phyloP scores from a whole-genome alignment of 2,888 invertebrate species.

The Hyposoter dolosus region DNA sequence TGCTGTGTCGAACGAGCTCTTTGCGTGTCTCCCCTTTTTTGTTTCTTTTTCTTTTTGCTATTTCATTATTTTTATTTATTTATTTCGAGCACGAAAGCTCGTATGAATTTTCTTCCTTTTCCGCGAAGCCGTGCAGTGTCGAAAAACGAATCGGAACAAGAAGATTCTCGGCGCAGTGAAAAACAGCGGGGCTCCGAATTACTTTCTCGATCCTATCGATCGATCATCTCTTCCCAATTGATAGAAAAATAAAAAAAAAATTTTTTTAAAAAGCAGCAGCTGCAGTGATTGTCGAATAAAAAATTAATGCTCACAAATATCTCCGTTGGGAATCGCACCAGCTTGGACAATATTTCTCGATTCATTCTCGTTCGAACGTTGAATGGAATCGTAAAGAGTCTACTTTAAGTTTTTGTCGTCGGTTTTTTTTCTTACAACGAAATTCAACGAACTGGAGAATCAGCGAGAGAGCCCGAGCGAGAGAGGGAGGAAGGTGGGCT shows the following conservation, averaged over 20 bases:
- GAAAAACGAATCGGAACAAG: neutral
- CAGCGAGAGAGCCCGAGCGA: neutral
- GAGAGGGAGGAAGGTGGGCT: neutral
- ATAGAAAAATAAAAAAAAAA: too few relatives aligned
- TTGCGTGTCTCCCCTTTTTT: neutral
- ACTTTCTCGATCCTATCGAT: too few relatives aligned
- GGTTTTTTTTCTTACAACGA: slow-evolving; percentile 22
- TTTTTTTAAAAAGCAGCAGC: too few relatives aligned
- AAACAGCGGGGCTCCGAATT: too few relatives aligned
- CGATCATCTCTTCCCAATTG: too few relatives aligned
- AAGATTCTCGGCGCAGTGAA: too few relatives aligned
- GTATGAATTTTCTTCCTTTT: neutral
- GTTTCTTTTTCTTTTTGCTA: neutral
- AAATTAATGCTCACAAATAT: neutral
- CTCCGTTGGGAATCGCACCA: neutral
- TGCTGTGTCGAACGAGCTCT: slow-evolving; percentile 6
- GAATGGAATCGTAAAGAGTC: slow-evolving; percentile 23
- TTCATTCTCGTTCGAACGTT: slow-evolving; percentile 8
- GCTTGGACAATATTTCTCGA: neutral
- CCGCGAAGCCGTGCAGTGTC: too few relatives aligned
- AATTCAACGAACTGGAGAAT: slow-evolving; percentile 16
- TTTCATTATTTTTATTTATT: slow-evolving; percentile 24
- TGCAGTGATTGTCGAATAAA: too few relatives aligned
- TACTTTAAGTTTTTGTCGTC: slow-evolving; percentile 21
- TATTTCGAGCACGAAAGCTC: neutral